These are phyloP conservation scores for Tenthredo scrophulariae DNA, from an alignment of 2,888 invertebrate genomes.

Conservation along the genomic window DNA sequence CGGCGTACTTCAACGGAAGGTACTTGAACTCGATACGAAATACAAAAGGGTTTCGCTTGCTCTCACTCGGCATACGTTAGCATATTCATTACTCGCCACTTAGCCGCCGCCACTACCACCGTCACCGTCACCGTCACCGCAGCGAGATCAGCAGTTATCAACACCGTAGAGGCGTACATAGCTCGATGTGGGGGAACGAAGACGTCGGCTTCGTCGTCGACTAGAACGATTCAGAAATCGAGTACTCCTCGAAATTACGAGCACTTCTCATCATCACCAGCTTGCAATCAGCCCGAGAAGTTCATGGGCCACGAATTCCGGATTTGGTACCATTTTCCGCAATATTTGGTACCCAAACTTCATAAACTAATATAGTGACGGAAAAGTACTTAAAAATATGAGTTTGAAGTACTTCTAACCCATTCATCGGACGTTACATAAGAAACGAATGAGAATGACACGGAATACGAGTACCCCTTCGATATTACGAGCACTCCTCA, in stretches of 20 bases:
- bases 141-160: constrained; percentile 46
- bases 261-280: background rate
- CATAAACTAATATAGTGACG: background rate
- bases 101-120: constrained; percentile 51
- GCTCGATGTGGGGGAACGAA: constrained; percentile 14
- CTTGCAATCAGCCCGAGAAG: background rate
- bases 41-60: constrained; percentile 68
- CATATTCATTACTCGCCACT: constrained; percentile 76
- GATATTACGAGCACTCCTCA: background rate
- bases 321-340: background rate
- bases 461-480: background rate
- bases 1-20: constrained; percentile 16
- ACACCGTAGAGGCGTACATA: constrained; percentile 14
- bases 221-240: constrained; percentile 25
- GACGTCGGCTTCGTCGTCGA: constrained; percentile 22
- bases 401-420: no score
- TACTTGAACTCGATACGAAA: constrained; percentile 70
- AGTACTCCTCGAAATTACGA: constrained; percentile 23
- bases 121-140: constrained; percentile 11
- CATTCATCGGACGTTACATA: no score
- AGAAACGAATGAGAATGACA: no score
- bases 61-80: constrained; percentile 74
- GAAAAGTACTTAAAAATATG: background rate
- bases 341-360: background rate
- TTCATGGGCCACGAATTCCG: background rate